Evolutionary conservation across 2,797 vertebrate genomes (phyloP), one percentile per base, ranked within the genome.

Genomic region (Gobio occitaniae): DNA sequence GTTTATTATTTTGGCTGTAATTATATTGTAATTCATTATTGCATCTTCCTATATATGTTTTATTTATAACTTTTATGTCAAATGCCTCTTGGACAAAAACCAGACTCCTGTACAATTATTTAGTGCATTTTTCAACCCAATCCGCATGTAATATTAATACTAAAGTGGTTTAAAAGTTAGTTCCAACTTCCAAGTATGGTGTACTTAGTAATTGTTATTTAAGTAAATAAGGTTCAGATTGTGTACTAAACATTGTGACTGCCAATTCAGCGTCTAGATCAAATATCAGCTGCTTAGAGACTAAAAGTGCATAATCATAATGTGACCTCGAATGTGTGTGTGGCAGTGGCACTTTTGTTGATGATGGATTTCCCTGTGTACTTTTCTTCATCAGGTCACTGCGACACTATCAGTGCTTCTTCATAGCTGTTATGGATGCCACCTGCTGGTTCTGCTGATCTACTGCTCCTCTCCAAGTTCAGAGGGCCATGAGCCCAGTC

Each of bases 401-500:
- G 74, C 1, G 17, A 76, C 54, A 56, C 17, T 15, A 32, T 52
- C 52, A n/a, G 54, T 6, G 8, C 81, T 52, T 63, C 41, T 54
- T 61, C 52, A 10, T 5, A 6, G 29, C 52, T 47, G 19, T 87
- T 70, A 83, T 54, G 54, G 13, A 54, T 66, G 44, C 52, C 52
- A 36, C 32, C 54, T 87, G 77, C 59, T 61, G 0, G 21, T 83
- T 52, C 90, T 84, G 63, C 69, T 80, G 10, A 54, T 85, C 59
- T 12, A 11, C 36, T 38, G 47, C 36, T 21, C 54, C 48, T 75
- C 16, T 41, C 48, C 17, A 29, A 41, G 63, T 85, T 79, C 7
- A 15, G 61, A 87, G 54, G 91, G 93, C 92, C 89, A 95, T 95
- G 94, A 93, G 88, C 87, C 86, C 5, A 71, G 17, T 84, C 12